phyloP scores from a whole-genome alignment of 2,113 vertebrate species.

The Thinocorus orbignyianus region DNA sequence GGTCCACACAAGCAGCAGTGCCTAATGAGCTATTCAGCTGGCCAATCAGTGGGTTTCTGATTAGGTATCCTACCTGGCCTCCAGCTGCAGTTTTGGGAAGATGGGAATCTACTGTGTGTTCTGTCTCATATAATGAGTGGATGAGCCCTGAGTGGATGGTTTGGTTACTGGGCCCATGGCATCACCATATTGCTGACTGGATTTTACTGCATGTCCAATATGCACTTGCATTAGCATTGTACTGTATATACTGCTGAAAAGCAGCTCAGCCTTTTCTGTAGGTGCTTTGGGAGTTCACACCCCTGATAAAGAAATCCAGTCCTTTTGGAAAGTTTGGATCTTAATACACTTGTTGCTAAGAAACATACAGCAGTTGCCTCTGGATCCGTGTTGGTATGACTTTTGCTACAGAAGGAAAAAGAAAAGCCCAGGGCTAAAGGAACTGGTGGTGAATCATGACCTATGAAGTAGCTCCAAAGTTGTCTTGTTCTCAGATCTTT shows the following conservation, averaged over 20 bases:
- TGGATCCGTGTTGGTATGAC: neutral
- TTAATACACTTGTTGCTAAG: neutral
- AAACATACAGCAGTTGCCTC: neutral
- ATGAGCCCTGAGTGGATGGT: neutral
- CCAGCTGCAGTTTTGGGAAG: neutral
- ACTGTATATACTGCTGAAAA: neutral
- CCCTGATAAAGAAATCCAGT: neutral
- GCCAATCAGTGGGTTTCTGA: rapidly evolving
- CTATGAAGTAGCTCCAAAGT: neutral
- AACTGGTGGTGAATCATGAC: neutral
- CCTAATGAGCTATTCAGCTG: rapidly evolving
- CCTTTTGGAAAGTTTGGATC: neutral
- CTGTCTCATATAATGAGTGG: neutral
- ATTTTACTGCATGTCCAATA: neutral
- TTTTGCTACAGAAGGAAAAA: neutral
- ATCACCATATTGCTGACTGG: neutral
- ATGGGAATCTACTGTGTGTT: neutral
- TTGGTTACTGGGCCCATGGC: neutral
- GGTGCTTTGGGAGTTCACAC: neutral
- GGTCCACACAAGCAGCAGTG: neutral
- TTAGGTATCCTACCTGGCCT: neutral
- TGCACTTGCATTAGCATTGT: neutral
- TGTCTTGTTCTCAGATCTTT: neutral
- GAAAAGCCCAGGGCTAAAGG: neutral
- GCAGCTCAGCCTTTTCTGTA: neutral